Base-by-base conservation (phyloP, 2,113 vertebrate species). In the Ciconia maguari region DNA sequence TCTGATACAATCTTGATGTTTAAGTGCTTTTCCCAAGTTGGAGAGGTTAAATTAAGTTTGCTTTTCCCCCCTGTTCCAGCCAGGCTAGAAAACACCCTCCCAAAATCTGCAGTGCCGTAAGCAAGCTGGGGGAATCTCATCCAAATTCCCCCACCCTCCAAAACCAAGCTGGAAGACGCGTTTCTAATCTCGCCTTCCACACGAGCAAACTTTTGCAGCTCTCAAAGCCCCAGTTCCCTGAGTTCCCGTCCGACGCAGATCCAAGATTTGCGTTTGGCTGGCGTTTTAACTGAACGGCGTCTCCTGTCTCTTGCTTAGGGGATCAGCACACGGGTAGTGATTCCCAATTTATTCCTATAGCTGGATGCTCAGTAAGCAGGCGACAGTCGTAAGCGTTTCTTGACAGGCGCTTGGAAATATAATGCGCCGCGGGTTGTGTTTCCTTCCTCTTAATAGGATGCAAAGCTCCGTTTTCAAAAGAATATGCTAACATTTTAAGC, bases 391-490 rank as follows among this genome's bases (percentile, higher is more conserved):
- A 75, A 96, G 96, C 72, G 78, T 22, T 74, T 24, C 89, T 95
- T 97, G 96, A 97, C 97, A 96, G 95, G 92, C 30, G 16, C 93
- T 89, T 89, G 96, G 96, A 97, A 94, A 96, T 65, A 49, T 17
- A 89, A 97, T 44, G 92, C 18, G 65, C 72, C 2, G 29, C 54
- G 52, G 94, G 92, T 97, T 97, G 92, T 64, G 93, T 96, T 97
- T 74, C 96, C 89, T 96, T 96, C 89, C 93, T 65, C 93, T 83
- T 96, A 97, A 97, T 95, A 49, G 95, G 92, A 97, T 97, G 97
- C 97, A 97, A 97, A 97, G 96, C 97, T 97, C 93, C 4, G 77
- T 94, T 97, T 97, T 97, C 96, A 97, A 97, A 97, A 95, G 97
- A 96, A 95, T 97, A 90, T 95, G 97, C 96, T 96, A 97, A 97